Conservation (phyloP, 2,888 invertebrate genomes). For the Sphaerophoria rueppellii region DNA sequence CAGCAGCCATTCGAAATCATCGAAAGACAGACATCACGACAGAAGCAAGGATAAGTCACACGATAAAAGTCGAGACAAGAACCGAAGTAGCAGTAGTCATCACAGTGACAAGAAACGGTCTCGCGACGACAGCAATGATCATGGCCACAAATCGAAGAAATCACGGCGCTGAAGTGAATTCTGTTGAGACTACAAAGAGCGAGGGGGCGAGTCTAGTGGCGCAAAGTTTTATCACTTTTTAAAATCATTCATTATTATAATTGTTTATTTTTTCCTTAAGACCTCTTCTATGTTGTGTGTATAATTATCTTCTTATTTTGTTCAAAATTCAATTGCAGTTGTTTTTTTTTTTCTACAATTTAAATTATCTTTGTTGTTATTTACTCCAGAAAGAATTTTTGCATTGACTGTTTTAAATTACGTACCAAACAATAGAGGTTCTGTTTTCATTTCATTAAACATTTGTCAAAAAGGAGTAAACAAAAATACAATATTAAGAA, state of each 20-base stretch:
- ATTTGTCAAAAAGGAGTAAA: not conserved
- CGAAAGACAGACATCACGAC: conserved; percentile 80
- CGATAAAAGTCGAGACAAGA: conserved; percentile 82
- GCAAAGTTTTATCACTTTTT: conserved; percentile 22
- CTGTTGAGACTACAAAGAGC: not conserved
- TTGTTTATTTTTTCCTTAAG: conserved; percentile 13
- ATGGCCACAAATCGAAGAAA: conserved; percentile 87
- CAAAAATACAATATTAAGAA: conserved; percentile 13
- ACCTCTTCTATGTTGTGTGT: conserved; percentile 5
- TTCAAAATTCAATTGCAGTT: not conserved
- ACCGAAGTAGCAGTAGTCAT: conserved; percentile 80
- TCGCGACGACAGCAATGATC: conserved; percentile 89
- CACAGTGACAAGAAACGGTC: conserved; percentile 87
- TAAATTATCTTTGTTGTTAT: conserved; percentile 18
- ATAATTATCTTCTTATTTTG: conserved; percentile 2
- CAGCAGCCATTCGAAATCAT: conserved; percentile 79
- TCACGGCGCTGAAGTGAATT: conserved; percentile 82
- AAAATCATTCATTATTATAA: not conserved
- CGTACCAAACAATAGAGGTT: not conserved
- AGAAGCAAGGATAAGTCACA: conserved; percentile 80
- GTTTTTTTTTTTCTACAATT: not conserved
- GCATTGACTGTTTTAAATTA: not conserved
- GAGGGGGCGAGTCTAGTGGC: conserved; percentile 29
- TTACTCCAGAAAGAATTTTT: not conserved
- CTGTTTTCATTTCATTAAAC: conserved; percentile 1